These are phyloP conservation scores for Pantherophis alleghaniensis DNA, from an alignment of 2,797 vertebrate species.

Conservation along the genomic window DNA sequence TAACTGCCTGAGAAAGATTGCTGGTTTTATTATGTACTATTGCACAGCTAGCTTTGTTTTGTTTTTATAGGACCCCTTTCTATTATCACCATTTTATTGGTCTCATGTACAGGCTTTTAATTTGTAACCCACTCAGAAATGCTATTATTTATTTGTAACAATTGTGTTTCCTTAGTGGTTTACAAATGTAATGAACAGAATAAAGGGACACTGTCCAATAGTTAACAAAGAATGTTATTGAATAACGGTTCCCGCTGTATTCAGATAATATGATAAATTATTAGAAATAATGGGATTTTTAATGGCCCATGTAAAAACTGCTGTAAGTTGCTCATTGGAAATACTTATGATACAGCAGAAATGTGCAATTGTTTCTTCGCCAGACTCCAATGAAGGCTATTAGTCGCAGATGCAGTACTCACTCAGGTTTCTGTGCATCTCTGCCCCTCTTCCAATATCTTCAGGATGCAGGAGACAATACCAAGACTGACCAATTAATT, in stretches of 20 bases:
- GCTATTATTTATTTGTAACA: not conserved
- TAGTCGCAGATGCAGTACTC: slow-evolving; percentile 56
- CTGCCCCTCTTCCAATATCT: slow-evolving; percentile 67
- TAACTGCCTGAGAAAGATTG: not conserved
- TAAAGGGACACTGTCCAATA: not conserved
- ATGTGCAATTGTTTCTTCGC: not conserved
- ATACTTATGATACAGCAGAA: not conserved
- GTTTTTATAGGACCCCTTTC: not conserved
- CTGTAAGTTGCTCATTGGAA: not conserved
- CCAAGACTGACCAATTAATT: slow-evolving; percentile 80
- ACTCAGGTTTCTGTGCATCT: slow-evolving; percentile 77
- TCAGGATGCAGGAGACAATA: slow-evolving; percentile 84
- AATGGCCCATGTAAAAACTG: not conserved
- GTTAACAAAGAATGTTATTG: not conserved
- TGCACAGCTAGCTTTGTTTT: not conserved
- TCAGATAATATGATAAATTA: not conserved
- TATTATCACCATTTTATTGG: not conserved
- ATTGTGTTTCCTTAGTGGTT: not conserved
- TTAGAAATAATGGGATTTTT: not conserved
- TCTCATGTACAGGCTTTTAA: not conserved
- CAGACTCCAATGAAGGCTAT: not conserved
- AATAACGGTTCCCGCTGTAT: not conserved
- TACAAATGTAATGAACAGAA: not conserved
- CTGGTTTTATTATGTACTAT: not conserved
- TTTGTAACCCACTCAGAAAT: not conserved